Percentiles rank a stretch among this genome's conserved stretches.
Evolutionary conservation across 2,797 vertebrate genomes (phyloP).

Genomic region (Scleropages formosus): DNA sequence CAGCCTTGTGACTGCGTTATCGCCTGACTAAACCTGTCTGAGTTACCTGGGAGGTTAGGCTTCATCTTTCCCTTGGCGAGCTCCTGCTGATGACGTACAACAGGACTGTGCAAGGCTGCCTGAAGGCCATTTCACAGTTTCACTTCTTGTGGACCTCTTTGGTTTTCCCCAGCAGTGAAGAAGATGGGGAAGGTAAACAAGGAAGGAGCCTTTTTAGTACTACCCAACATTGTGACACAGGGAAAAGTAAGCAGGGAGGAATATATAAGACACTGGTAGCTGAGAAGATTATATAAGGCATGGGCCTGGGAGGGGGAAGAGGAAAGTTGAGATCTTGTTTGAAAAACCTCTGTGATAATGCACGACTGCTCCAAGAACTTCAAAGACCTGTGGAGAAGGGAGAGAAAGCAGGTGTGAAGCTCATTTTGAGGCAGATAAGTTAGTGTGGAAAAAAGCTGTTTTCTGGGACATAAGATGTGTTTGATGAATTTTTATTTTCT

Average conservation of each 20-base stretch:
- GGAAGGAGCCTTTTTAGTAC: background rate
- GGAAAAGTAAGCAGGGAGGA: constrained; percentile 15
- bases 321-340: constrained; percentile 41
- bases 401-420: background rate
- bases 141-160: background rate
- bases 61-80: background rate
- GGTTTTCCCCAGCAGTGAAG: background rate
- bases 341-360: constrained; percentile 45
- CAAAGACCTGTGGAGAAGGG: constrained; percentile 52
- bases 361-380: constrained; percentile 48
- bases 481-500: background rate
- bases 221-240: background rate
- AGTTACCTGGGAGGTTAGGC: constrained; percentile 22
- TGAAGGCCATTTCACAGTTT: constrained; percentile 25
- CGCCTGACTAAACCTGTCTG: background rate
- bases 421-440: constrained; percentile 29
- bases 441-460: constrained; percentile 34
- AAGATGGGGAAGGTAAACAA: background rate
- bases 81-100: background rate
- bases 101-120: background rate
- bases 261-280: too few relatives aligned
- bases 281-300: constrained; percentile 38
- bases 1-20: constrained; percentile 23
- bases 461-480: constrained; percentile 9
- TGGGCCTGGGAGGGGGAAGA: constrained; percentile 34